These are phyloP conservation scores for Phytoseiulus persimilis DNA, from an alignment of 2,888 invertebrate genomes.

Conservation along the genomic window DNA sequence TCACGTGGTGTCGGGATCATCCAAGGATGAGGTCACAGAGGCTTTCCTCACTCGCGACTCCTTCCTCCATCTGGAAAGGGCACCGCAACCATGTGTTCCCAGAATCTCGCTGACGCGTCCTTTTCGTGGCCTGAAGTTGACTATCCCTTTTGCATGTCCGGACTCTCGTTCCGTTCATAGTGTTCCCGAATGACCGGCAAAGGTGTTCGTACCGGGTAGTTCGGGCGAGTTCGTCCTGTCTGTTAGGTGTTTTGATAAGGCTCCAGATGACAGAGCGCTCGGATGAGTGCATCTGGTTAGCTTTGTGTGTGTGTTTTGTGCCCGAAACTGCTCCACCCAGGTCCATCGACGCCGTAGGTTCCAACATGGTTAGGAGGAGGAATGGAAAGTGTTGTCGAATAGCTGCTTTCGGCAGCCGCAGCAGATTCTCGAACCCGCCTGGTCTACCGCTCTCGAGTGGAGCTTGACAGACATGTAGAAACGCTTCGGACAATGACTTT, in stretches of 20 bases:
- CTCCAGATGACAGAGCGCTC: background rate
- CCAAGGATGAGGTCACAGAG: background rate
- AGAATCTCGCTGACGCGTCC: background rate
- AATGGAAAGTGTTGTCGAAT: background rate
- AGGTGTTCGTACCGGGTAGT: background rate
- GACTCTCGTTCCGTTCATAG: too few species aligned
- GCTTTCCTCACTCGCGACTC: background rate
- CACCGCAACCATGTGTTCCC: background rate
- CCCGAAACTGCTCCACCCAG: background rate
- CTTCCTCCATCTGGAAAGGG: background rate
- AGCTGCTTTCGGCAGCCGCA: background rate
- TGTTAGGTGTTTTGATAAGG: constrained; percentile 5
- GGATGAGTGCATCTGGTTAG: background rate
- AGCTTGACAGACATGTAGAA: background rate
- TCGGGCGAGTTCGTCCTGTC: background rate
- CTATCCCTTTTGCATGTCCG: too few species aligned
- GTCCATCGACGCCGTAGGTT: background rate
- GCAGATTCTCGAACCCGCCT: background rate
- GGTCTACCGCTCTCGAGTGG: background rate
- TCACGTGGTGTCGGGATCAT: background rate
- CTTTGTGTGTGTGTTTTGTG: background rate
- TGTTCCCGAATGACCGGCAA: background rate
- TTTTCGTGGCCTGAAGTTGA: too few species aligned
- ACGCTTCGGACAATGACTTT: background rate
- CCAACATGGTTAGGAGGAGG: background rate